A percentile compares a stretch with the other conserved stretches of the same genome.
Evolutionary conservation across 2,888 invertebrate genomes (phyloP).

Genomic region (Blastobasis adustella): DNA sequence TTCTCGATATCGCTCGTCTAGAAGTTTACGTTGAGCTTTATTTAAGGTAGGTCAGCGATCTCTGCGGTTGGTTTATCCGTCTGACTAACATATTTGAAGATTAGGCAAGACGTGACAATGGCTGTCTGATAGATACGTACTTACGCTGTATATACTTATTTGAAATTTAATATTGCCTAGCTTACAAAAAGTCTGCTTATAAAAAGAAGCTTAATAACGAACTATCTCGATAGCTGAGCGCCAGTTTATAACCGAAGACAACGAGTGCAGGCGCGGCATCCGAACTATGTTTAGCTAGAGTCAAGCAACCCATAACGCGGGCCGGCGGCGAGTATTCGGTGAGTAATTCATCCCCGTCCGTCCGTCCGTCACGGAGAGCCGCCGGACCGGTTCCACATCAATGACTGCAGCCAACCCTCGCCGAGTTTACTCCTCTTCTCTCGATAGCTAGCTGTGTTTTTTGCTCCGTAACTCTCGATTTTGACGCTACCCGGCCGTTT

Average conservation of each 20-base stretch:
- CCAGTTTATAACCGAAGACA: too few relatives aligned
- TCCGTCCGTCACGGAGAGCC: slow-evolving; percentile 33
- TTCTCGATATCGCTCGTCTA: neutral
- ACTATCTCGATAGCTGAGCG: too few relatives aligned
- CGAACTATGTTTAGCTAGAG: slow-evolving; percentile 7
- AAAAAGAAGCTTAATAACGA: too few relatives aligned
- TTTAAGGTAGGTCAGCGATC: too few relatives aligned
- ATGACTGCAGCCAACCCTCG: slow-evolving; percentile 61
- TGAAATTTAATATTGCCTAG: too few relatives aligned
- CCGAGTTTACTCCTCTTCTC: slow-evolving; percentile 41
- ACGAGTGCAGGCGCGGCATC: neutral
- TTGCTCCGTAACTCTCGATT: slow-evolving; percentile 51
- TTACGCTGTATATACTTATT: too few relatives aligned
- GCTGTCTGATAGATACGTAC: too few relatives aligned
- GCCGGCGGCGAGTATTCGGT: slow-evolving; percentile 26
- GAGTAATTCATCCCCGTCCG: slow-evolving; percentile 64
- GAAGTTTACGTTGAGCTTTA: too few relatives aligned
- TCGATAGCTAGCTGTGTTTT: slow-evolving; percentile 37
- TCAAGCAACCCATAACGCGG: slow-evolving; percentile 5
- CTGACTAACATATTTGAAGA: neutral
- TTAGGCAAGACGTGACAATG: too few relatives aligned
- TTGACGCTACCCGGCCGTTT: slow-evolving; percentile 42
- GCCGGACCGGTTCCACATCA: slow-evolving; percentile 69
- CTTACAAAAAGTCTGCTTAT: too few relatives aligned
- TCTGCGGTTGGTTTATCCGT: slow-evolving; percentile 1